Conservation (phyloP, 2,888 invertebrate species). For the Drosophila picticornis region DNA sequence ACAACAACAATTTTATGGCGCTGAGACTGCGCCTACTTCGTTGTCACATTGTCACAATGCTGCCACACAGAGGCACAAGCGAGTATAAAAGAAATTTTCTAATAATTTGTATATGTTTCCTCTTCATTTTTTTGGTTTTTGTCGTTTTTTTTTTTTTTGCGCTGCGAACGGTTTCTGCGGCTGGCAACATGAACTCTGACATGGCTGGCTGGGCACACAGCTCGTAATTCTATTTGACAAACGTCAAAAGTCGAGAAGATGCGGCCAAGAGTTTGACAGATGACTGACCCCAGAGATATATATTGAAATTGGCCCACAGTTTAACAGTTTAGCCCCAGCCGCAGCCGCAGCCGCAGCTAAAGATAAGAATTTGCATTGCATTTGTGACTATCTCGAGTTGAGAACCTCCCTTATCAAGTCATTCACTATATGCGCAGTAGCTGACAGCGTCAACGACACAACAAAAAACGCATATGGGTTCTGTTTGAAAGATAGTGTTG, state of each 20-base stretch:
- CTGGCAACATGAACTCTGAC: constrained; percentile 73
- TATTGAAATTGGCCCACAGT: constrained; percentile 3
- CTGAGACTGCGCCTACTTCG: constrained; percentile 61
- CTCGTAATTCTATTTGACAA: constrained; percentile 69
- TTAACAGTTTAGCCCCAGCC: constrained; percentile 1
- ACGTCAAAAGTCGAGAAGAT: constrained; percentile 42
- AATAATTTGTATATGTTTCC: constrained; percentile 59
- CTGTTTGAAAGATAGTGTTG: neutral
- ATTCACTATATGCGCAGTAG: neutral
- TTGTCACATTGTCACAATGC: constrained; percentile 61
- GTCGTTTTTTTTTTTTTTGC: neutral
- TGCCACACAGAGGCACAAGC: constrained; percentile 20
- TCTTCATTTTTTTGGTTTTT: constrained; percentile 7
- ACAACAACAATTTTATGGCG: constrained; percentile 54
- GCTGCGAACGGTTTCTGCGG: constrained; percentile 55
- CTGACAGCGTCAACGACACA: neutral
- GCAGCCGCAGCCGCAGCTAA: constrained; percentile 3
- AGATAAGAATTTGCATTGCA: neutral
- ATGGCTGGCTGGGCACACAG: constrained; percentile 47
- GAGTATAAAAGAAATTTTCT: constrained; percentile 54
- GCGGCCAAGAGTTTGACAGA: constrained; percentile 42
- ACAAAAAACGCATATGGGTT: neutral
- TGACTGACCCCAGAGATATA: constrained; percentile 33
- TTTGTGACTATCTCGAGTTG: neutral
- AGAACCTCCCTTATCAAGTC: constrained; percentile 14